Base-by-base conservation (phyloP, 1,140 invertebrate genomes). In the Pissodes strobi region DNA sequence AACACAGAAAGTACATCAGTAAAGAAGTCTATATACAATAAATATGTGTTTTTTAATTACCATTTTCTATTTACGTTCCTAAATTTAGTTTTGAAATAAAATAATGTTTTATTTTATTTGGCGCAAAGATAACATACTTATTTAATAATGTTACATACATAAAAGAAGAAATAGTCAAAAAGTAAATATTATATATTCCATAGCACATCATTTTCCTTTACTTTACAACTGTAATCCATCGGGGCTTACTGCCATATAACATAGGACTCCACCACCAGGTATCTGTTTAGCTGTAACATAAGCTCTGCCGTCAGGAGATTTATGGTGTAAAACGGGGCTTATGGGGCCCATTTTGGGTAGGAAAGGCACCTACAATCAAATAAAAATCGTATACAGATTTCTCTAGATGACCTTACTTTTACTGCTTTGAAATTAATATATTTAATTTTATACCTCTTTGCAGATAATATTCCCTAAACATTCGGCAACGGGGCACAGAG, bases 211-310 rank as follows among this genome's bases (percentile, higher is more conserved):
- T n/a, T n/a, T n/a, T n/a, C n/a, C n/a, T n/a, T n/a, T n/a, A n/a
- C n/a, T n/a, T n/a, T 55, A 62, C 15, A 53, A 70, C 43, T 71
- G 64, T 37, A 77, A 71, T 37, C 74, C 74, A 65, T 82, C 76
- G 4, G 82, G 79, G 61, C 78, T 80, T 12, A 82, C 81, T 19
- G 81, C 80, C 77, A 83, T 78, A 63, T 83, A 83, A 67, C 81
- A 82, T n/a, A 83, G 72, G 2, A 82, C 75, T 15, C 81, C 81
- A 43, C 79, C 77, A 10, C 75, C 78, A 4, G 78, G 75, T 37
- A 83, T 76, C 64, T 79, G 78, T 68, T 80, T 80, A 9, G 77
- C 77, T 3, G 79, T 74, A 3, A 83, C 72, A 57, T 80, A 81
- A 17, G 81, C 82, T 58, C 78, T 70, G 15, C 82, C 82, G 66